Evolutionary conservation across 2,888 invertebrate genomes (phyloP).

Genomic region (Tenthredo scrophulariae): DNA sequence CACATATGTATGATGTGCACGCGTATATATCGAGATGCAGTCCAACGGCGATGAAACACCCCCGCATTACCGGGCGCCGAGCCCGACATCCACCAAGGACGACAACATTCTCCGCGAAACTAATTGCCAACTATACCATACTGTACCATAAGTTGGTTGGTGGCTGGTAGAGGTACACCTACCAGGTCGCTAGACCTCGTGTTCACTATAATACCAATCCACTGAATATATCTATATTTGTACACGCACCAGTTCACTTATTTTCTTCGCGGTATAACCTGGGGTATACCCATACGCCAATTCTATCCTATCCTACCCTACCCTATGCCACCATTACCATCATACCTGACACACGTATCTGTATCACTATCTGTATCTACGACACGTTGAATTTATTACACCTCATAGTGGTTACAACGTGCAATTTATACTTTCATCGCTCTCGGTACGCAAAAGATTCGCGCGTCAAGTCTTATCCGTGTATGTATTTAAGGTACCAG

Average conservation of each 20-base stretch:
- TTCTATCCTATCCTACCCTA: neutral
- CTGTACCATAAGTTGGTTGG: neutral
- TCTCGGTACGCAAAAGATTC: constrained; percentile 40
- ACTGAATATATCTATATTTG: constrained; percentile 72
- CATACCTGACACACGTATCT: neutral
- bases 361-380: constrained; percentile 61
- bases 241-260: constrained; percentile 36
- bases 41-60: constrained; percentile 60
- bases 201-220: neutral
- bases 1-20: neutral
- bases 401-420: constrained; percentile 54
- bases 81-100: constrained; percentile 73
- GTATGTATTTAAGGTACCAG: too few species aligned
- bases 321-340: neutral
- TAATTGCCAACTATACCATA: constrained; percentile 70
- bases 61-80: constrained; percentile 69
- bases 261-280: neutral
- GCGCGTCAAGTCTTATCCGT: constrained; percentile 52
- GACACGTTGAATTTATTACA: constrained; percentile 62
- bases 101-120: constrained; percentile 77
- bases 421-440: constrained; percentile 54
- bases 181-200: neutral
- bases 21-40: neutral
- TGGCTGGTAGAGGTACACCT: neutral
- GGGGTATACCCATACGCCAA: neutral